These are phyloP conservation scores for Agrotis exclamationis DNA, from an alignment of 2,888 invertebrate species.

Conservation along the genomic window DNA sequence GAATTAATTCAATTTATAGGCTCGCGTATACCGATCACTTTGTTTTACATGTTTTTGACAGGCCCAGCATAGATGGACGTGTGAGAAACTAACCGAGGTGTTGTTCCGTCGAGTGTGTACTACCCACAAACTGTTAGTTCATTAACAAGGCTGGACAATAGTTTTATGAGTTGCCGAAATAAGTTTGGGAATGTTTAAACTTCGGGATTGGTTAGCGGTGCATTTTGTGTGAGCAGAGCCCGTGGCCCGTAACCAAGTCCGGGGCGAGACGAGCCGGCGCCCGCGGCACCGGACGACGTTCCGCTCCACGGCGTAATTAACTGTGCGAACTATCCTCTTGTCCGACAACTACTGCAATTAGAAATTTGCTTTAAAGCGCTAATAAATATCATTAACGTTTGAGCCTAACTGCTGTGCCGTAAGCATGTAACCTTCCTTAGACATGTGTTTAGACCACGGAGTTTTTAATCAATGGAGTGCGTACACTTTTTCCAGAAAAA, in stretches of 20 bases:
- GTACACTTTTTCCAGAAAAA: neutral
- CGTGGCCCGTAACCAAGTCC: constrained; percentile 68
- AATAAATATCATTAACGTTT: constrained; percentile 82
- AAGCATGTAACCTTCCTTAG: neutral
- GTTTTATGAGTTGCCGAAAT: constrained; percentile 89
- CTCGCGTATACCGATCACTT: constrained; percentile 16
- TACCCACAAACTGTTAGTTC: constrained; percentile 66
- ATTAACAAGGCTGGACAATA: constrained; percentile 81
- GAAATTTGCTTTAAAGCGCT: constrained; percentile 82
- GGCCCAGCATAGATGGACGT: neutral
- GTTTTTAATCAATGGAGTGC: constrained; percentile 9
- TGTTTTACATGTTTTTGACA: constrained; percentile 21
- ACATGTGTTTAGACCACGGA: constrained; percentile 3
- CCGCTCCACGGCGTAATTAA: constrained; percentile 85
- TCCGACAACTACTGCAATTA: constrained; percentile 82
- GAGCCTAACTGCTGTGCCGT: constrained; percentile 10
- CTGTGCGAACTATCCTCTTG: constrained; percentile 86
- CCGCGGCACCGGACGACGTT: constrained; percentile 76
- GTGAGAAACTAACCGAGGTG: constrained; percentile 14
- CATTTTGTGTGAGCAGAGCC: constrained; percentile 79
- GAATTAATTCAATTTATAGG: constrained; percentile 50
- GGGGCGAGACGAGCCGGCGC: constrained; percentile 73
- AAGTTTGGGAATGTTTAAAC: constrained; percentile 87
- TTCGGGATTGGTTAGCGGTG: constrained; percentile 87
- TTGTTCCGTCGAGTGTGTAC: constrained; percentile 31